phyloP scores from a whole-genome alignment of 2,888 invertebrate genomes.

The Drosophila atripex region DNA sequence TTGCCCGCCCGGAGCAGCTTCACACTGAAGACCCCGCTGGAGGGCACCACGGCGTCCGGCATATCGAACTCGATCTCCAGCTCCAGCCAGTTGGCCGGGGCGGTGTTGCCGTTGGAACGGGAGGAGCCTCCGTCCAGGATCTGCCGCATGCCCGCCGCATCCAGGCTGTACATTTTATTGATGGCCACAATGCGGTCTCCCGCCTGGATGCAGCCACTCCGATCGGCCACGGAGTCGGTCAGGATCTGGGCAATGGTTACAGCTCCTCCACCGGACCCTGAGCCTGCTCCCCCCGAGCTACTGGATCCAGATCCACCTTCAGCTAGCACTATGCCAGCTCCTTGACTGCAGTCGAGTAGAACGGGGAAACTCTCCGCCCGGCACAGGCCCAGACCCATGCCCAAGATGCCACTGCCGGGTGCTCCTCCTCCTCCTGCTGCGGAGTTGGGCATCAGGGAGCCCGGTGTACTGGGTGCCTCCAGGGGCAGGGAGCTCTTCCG shows the following conservation, averaged over 20 bases:
- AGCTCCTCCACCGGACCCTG: conserved; percentile 80
- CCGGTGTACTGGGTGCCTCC: conserved; percentile 52
- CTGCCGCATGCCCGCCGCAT: conserved; percentile 85
- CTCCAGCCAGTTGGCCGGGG: conserved; percentile 87
- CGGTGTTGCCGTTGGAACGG: conserved; percentile 10
- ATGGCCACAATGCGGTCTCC: conserved; percentile 94
- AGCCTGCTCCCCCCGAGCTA: conserved; percentile 46
- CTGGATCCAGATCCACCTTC: not conserved
- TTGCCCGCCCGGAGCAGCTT: conserved; percentile 90
- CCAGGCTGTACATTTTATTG: conserved; percentile 90
- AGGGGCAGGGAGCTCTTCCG: conserved; percentile 85
- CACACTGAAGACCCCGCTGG: conserved; percentile 95
- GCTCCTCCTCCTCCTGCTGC: conserved; percentile 37
- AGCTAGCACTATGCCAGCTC: conserved; percentile 81
- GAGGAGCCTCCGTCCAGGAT: conserved; percentile 78
- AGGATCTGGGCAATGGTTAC: conserved; percentile 82
- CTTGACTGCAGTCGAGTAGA: conserved; percentile 83
- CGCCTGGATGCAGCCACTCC: conserved; percentile 90
- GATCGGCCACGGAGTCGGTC: conserved; percentile 84
- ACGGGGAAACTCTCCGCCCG: conserved; percentile 84
- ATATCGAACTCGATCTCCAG: conserved; percentile 95
- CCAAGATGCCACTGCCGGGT: conserved; percentile 58
- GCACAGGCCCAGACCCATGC: conserved; percentile 81
- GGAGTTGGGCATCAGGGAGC: not conserved
- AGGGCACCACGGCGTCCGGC: conserved; percentile 95